Percentiles rank a stretch among this genome's conserved stretches.
phyloP scores from a whole-genome alignment of 2,113 vertebrate genomes.

The Prionailurus viverrinus region DNA sequence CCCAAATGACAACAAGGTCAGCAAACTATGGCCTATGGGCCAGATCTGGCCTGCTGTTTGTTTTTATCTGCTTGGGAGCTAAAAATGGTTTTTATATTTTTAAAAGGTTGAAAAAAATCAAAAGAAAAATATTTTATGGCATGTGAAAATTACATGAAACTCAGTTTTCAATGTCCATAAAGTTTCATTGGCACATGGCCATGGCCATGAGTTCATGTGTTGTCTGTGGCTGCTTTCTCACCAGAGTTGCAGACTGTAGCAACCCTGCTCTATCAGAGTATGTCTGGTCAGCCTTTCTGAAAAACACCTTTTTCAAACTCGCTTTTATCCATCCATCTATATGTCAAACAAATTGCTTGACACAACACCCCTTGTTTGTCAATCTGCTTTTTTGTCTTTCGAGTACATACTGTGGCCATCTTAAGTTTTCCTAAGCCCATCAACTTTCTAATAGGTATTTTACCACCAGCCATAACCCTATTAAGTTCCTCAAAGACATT shows the following conservation, averaged over 20 bases:
- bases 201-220: rapidly evolving
- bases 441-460: background rate
- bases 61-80: background rate
- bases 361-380: background rate
- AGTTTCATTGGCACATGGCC: background rate
- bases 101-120: background rate
- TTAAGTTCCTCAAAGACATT: background rate
- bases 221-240: background rate
- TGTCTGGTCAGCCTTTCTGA: background rate
- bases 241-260: background rate
- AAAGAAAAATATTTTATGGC: background rate
- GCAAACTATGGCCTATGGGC: background rate
- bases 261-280: background rate
- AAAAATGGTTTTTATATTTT: background rate
- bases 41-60: background rate
- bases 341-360: background rate
- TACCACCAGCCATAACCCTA: background rate
- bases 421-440: background rate
- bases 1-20: background rate
- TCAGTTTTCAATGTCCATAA: background rate
- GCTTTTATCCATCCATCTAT: background rate
- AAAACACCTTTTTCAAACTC: background rate
- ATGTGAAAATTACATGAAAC: background rate
- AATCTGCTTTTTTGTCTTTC: background rate
- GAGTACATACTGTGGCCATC: background rate